phyloP scores from a whole-genome alignment of 2,888 invertebrate species.

The Oxyscelio sp. region DNA sequence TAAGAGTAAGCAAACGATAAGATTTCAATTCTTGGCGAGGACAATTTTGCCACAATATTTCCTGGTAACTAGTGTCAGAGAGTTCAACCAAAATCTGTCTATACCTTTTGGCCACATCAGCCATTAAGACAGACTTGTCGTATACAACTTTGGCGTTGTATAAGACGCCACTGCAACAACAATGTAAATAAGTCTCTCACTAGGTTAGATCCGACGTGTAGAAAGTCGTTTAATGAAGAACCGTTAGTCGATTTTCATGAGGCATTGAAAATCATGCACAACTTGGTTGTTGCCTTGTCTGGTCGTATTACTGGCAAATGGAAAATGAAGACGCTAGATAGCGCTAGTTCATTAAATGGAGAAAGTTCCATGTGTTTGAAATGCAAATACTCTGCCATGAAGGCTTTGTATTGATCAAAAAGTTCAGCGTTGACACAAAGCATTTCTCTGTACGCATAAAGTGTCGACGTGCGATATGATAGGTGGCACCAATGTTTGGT shows the following conservation, averaged over 20 bases:
- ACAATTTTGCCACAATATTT: conserved; percentile 52
- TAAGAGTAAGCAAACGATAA: conserved; percentile 58
- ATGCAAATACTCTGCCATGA: neutral
- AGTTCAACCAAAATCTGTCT: conserved; percentile 62
- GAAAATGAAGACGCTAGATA: conserved; percentile 4
- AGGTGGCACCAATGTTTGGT: conserved; percentile 1
- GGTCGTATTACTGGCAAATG: conserved; percentile 6
- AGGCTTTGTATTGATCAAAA: conserved; percentile 1
- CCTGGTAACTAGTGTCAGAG: conserved; percentile 61
- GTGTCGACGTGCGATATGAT: neutral
- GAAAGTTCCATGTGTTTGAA: conserved; percentile 14
- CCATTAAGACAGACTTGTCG: conserved; percentile 52
- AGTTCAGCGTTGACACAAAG: neutral
- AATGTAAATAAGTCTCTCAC: conserved; percentile 21
- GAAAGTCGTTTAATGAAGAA: conserved; percentile 38
- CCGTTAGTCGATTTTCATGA: conserved; percentile 48
- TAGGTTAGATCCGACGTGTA: conserved; percentile 52
- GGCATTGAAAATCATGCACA: neutral
- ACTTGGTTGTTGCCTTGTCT: neutral
- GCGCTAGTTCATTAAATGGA: neutral
- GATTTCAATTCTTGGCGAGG: conserved; percentile 20
- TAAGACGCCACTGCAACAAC: conserved; percentile 54
- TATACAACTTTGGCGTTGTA: no score
- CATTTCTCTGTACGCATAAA: neutral
- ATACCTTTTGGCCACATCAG: conserved; percentile 69